Evolutionary conservation across 2,797 vertebrate genomes (phyloP).

Genomic region (Crossoptilon crossoptilon): DNA sequence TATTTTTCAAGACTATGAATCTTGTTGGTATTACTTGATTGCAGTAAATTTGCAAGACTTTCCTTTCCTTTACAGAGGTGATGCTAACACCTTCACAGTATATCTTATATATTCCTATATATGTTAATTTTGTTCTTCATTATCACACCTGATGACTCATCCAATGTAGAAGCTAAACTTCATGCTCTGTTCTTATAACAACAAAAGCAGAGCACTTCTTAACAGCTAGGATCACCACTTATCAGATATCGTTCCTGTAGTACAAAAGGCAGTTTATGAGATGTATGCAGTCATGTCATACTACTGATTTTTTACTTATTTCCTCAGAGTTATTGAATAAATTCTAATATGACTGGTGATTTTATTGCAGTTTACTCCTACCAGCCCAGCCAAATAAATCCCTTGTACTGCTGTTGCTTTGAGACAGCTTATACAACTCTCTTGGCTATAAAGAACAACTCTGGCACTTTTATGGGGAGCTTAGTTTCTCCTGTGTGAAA

Average conservation of each 20-base stretch:
- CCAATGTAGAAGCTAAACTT: neutral
- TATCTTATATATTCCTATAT: neutral
- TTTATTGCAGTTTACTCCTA: neutral
- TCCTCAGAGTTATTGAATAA: neutral
- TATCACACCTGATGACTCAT: neutral
- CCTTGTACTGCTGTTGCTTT: neutral
- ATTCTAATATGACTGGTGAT: neutral
- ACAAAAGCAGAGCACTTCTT: neutral
- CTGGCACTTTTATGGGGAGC: neutral
- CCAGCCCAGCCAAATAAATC: neutral
- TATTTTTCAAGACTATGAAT: neutral
- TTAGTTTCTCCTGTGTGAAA: neutral
- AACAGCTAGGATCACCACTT: neutral
- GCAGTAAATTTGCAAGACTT: neutral
- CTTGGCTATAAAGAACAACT: neutral
- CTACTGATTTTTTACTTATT: neutral
- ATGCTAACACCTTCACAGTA: neutral
- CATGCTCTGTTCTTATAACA: neutral
- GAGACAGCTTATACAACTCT: neutral
- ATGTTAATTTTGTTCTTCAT: neutral
- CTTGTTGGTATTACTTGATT: neutral
- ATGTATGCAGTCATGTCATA: rapidly evolving
- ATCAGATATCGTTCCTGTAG: neutral
- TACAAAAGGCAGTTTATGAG: rapidly evolving
- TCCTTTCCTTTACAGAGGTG: neutral